Evolutionary conservation across 2,888 invertebrate species (phyloP).

Genomic region (Philopedon plagiatum): DNA sequence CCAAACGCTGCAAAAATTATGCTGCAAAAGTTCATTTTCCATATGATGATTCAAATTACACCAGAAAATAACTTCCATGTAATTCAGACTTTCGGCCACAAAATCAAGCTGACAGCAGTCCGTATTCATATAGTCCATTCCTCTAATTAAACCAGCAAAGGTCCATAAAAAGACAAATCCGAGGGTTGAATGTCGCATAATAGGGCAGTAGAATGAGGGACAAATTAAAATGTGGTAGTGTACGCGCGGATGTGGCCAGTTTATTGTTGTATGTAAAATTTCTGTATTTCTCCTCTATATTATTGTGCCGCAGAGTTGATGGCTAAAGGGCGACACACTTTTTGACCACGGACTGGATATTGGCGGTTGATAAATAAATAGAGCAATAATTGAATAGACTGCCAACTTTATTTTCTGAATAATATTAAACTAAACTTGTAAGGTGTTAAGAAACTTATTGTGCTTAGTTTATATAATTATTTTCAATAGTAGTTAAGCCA

Average conservation of each 20-base stretch:
- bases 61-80: conserved; percentile 37
- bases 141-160: conserved; percentile 48
- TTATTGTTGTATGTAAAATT: conserved; percentile 44
- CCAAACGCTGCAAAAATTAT: background rate
- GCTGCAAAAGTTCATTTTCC: background rate
- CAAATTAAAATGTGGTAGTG: conserved; percentile 49
- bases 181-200: conserved; percentile 46
- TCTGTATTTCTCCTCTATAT: conserved; percentile 28
- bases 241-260: conserved; percentile 45
- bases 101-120: conserved; percentile 44
- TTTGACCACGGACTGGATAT: background rate
- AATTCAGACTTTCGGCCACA: conserved; percentile 38
- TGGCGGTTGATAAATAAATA: background rate
- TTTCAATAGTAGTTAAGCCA: too few relatives aligned
- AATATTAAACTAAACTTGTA: too few relatives aligned
- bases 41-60: conserved; percentile 20
- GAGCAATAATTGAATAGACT: too few relatives aligned
- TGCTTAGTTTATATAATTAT: too few relatives aligned
- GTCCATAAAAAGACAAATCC: conserved; percentile 49
- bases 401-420: too few relatives aligned
- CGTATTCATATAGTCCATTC: conserved; percentile 46
- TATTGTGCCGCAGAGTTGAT: background rate
- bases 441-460: too few relatives aligned
- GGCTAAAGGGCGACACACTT: background rate
- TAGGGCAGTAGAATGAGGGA: conserved; percentile 43